Evolutionary conservation across 2,113 vertebrate species (phyloP), one percentile per base, ranked within the genome.

Genomic region (Cairina moschata): DNA sequence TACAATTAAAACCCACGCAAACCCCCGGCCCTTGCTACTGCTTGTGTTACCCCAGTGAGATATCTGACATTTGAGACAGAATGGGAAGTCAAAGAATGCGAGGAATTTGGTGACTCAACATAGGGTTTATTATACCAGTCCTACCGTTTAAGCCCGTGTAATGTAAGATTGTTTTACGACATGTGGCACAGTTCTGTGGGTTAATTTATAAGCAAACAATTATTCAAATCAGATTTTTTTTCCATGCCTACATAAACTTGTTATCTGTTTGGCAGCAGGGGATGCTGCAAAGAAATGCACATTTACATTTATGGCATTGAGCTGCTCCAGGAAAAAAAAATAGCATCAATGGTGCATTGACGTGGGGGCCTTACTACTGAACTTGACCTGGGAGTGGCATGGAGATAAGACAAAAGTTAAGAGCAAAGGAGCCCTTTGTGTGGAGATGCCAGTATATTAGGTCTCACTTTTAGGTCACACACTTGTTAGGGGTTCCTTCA

Each of bases 51-150:
- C 86, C 93, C 87, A 92, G 94, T 8, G 79, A 97, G 97, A 96
- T 90, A 93, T 91, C 97, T 98, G 98, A 98, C 98, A 98, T 98
- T 96, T 97, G 97, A 97, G 95, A 97, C 97, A 97, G 96, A 97
- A 98, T 96, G 97, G 95, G 96, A 98, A 97, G 94, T 97, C 73
- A 78, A 96, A 98, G 98, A 99, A 99, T 99, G 98, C 42, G 32
- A 93, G 93, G 99, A 99, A 99, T 99, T 97, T 97, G 97, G 98
- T 98, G 98, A 98, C 98, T 98, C 98, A 97, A 98, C 98, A 97
- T 56, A 96, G 97, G 96, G 91, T 97, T 97, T 93, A 96, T 97
- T 91, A 93, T 95, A 75, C 88, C 87, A 88, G 55, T 94, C 92
- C 95, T 96, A 96, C 86, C 76, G 72, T 85, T 84, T 79, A 68